These are phyloP conservation scores for Poecilia wingei DNA, from an alignment of 2,797 vertebrate genomes.

Conservation along the genomic window DNA sequence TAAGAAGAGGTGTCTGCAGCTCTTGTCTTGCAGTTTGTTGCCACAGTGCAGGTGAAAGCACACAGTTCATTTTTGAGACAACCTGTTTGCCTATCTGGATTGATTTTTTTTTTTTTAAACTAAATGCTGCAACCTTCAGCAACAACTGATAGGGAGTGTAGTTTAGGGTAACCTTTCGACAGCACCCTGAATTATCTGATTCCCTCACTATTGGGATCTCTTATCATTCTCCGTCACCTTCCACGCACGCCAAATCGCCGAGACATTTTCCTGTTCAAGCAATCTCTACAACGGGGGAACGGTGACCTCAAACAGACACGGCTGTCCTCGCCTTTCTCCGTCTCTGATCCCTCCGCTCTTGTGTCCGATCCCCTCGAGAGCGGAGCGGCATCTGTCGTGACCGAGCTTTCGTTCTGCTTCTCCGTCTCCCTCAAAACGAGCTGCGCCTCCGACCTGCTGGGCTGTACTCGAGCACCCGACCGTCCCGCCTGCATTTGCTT, in stretches of 20 bases:
- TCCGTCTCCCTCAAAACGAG: neutral
- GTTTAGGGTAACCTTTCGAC: neutral
- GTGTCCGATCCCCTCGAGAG: constrained; percentile 35
- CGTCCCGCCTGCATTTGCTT: neutral
- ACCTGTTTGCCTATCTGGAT: neutral
- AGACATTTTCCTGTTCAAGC: constrained; percentile 25
- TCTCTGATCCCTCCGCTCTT: constrained; percentile 28
- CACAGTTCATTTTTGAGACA: neutral
- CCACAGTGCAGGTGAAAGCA: neutral
- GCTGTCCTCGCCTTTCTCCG: neutral
- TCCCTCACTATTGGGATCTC: constrained; percentile 17
- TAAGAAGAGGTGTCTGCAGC: neutral
- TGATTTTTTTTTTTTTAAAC: neutral
- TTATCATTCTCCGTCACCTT: neutral
- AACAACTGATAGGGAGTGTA: neutral
- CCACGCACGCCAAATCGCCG: neutral
- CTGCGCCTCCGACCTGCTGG: neutral
- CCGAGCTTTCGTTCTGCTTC: constrained; percentile 22
- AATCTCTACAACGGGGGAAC: neutral
- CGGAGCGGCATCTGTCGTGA: constrained; percentile 27
- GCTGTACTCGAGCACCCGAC: neutral
- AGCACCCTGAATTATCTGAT: neutral
- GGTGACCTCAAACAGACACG: neutral
- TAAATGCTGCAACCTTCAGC: neutral
- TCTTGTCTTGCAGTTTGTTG: neutral